phyloP scores from a whole-genome alignment of 1,140 invertebrate genomes.

The Camponotus vicinus region DNA sequence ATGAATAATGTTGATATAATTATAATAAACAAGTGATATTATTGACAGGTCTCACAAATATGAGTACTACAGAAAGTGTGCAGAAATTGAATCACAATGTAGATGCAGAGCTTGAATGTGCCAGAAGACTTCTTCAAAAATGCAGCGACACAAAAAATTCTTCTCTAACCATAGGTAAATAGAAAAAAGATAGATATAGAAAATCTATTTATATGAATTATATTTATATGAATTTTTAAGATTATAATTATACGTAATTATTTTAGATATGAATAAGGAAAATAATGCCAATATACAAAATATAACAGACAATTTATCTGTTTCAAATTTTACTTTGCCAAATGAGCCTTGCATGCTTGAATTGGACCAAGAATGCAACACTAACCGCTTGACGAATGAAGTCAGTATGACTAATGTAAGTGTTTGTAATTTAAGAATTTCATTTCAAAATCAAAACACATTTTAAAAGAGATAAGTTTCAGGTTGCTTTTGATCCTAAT shows the following conservation, averaged over 20 bases:
- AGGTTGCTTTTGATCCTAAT: conserved; percentile 80
- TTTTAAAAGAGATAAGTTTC: conserved; percentile 40
- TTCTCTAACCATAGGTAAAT: conserved; percentile 19
- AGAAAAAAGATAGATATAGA: conserved; percentile 42
- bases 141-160: conserved; percentile 66
- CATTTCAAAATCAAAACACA: not conserved
- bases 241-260: not conserved
- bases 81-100: conserved; percentile 53
- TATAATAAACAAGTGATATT: not conserved
- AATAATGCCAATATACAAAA: conserved; percentile 71
- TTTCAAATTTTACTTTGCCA: conserved; percentile 10
- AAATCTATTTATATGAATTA: not conserved
- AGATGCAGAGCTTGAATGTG: conserved; percentile 74
- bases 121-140: conserved; percentile 77
- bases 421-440: conserved; percentile 30
- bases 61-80: conserved; percentile 51
- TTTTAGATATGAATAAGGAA: conserved; percentile 71
- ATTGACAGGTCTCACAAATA: conserved; percentile 49
- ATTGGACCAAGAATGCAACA: conserved; percentile 9
- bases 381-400: conserved; percentile 20
- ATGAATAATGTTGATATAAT: not conserved
- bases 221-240: not conserved
- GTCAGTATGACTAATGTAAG: conserved; percentile 45
- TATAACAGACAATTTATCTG: not conserved
- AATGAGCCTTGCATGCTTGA: not conserved